Percentiles rank a stretch among this genome's conserved stretches.
Conservation (phyloP, 2,113 vertebrate species). For the Tenrec ecaudatus region DNA sequence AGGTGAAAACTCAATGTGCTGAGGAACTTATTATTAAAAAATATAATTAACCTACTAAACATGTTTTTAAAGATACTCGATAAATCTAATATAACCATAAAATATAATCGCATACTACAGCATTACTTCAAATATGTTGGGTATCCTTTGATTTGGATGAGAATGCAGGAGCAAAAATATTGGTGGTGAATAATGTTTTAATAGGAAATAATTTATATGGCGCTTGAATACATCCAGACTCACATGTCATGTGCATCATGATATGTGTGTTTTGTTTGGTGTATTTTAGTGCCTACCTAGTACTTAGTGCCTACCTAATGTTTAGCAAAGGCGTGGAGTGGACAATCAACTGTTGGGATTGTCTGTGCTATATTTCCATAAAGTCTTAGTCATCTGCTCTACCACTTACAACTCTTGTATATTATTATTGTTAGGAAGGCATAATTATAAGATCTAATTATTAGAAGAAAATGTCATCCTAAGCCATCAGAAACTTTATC, state of each 20-base stretch:
- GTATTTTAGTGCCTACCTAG: constrained; percentile 1
- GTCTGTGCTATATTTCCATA: neutral
- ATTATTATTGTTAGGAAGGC: neutral
- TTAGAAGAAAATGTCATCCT: constrained; percentile 12
- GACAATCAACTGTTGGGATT: neutral
- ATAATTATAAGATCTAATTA: constrained; percentile 12
- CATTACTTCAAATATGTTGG: neutral
- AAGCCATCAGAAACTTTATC: neutral
- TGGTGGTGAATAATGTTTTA: neutral
- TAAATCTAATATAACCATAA: neutral
- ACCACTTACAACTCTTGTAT: neutral
- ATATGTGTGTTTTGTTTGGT: constrained; percentile 34
- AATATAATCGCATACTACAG: neutral
- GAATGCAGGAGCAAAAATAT: neutral
- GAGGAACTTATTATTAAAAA: neutral
- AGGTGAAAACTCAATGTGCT: constrained; percentile 59
- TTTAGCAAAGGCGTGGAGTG: neutral
- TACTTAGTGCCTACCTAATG: constrained; percentile 16
- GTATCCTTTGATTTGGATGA: neutral
- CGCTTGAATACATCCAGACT: neutral
- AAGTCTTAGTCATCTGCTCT: neutral
- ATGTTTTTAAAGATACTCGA: neutral
- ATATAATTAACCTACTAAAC: no score
- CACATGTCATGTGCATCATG: neutral
- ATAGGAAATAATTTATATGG: neutral